A percentile compares a stretch with the other conserved stretches of the same genome.
These are phyloP conservation scores for Dolichopus griseipennis DNA, from an alignment of 2,888 invertebrate species.

Conservation along the genomic window DNA sequence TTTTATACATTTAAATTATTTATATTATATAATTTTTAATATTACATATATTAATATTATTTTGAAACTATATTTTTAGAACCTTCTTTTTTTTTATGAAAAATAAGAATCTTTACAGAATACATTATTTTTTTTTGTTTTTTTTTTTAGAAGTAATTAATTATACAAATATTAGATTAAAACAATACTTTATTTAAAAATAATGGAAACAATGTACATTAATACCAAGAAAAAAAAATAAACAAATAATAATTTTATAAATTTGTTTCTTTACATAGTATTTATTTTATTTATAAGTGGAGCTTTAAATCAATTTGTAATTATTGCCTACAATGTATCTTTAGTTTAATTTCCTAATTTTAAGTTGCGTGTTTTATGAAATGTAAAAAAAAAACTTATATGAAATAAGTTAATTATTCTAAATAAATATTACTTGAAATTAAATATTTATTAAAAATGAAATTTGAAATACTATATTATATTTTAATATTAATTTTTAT, in stretches of 20 bases:
- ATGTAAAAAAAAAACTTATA: too few species aligned
- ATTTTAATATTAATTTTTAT: too few species aligned
- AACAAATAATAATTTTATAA: neutral
- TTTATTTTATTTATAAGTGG: too few species aligned
- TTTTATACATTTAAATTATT: slow-evolving; percentile 6
- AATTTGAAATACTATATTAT: too few species aligned
- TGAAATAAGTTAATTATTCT: too few species aligned
- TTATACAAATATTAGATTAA: neutral
- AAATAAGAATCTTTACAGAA: neutral
- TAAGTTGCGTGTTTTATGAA: too few species aligned
- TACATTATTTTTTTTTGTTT: neutral
- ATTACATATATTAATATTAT: neutral
- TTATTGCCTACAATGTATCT: too few species aligned
- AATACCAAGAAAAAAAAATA: neutral
- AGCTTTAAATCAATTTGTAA: too few species aligned
- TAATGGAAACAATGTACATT: neutral
- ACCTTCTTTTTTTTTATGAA: neutral
- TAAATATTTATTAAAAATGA: too few species aligned
- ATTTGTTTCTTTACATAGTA: too few species aligned
- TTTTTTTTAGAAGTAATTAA: neutral
- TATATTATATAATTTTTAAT: neutral
- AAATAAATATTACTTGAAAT: too few species aligned
- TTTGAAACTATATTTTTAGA: neutral
- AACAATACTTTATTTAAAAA: neutral
- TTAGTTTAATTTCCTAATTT: too few species aligned